Conservation (phyloP, 92 coral and sea anemone genomes). For the Palythoa heliodiscus region DNA sequence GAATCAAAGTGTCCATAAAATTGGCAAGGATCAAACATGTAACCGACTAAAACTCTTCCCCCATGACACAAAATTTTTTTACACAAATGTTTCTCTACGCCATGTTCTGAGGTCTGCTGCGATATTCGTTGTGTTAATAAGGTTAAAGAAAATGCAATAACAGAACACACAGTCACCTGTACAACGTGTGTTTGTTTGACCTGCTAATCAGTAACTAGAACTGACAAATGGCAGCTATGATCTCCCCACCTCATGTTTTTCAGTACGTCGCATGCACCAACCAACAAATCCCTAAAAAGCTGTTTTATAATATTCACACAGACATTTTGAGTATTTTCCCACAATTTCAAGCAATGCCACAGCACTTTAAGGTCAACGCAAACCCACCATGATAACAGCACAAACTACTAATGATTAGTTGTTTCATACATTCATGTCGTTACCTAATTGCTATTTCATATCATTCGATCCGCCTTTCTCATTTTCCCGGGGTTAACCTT, state of each 20-base stretch:
- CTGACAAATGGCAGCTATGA: constrained; percentile 32
- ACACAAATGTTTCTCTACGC: too few species aligned
- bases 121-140: too few species aligned
- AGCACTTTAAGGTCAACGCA: background rate
- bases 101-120: too few species aligned
- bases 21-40: too few species aligned
- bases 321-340: background rate
- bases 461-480: background rate
- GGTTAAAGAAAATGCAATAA: background rate
- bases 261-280: background rate
- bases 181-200: background rate
- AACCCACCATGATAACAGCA: background rate
- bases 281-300: background rate
- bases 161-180: background rate
- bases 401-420: background rate
- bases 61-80: too few species aligned
- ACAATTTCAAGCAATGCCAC: background rate
- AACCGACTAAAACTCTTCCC: too few species aligned
- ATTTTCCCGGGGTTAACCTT: background rate
- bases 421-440: background rate
- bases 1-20: too few species aligned
- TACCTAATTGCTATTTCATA: background rate
- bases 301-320: background rate
- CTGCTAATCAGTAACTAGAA: constrained; percentile 16
- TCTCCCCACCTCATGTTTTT: background rate